phyloP scores from a whole-genome alignment of 2,797 vertebrate species.

The Rhabdophis nuchalis region DNA sequence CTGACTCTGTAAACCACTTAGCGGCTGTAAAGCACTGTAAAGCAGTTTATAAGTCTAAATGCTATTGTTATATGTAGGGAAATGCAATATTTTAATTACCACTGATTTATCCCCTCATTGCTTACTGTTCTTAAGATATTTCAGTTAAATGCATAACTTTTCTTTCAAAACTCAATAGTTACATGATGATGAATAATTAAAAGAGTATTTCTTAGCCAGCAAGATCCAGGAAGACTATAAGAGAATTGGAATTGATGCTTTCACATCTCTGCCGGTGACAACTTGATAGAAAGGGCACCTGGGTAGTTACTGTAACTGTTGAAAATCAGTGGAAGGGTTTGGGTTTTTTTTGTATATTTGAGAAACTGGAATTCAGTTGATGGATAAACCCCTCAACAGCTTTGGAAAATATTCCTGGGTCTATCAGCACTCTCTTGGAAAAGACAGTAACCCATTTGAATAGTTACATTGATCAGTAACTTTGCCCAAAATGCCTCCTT shows the following conservation, averaged over 20 bases:
- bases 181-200: slow-evolving; percentile 42
- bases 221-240: slow-evolving; percentile 62
- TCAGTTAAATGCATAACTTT: neutral
- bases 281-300: slow-evolving; percentile 63
- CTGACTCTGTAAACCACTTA: too few relatives aligned
- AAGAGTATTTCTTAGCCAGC: slow-evolving; percentile 51
- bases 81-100: neutral
- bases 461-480: slow-evolving; percentile 52
- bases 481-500: slow-evolving; percentile 60
- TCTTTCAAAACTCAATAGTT: slow-evolving; percentile 23
- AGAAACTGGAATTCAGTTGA: slow-evolving; percentile 47
- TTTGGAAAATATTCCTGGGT: slow-evolving; percentile 60
- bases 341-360: neutral
- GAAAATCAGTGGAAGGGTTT: slow-evolving; percentile 55
- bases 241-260: slow-evolving; percentile 55
- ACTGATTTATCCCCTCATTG: neutral
- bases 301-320: slow-evolving; percentile 52
- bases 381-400: slow-evolving; percentile 55
- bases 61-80: neutral
- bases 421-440: slow-evolving; percentile 53
- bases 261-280: slow-evolving; percentile 58
- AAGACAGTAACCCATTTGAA: slow-evolving; percentile 58
- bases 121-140: neutral
- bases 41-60: too few relatives aligned
- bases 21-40: too few relatives aligned